Evolutionary conservation across 1,140 invertebrate species (phyloP).

Genomic region (Dysdera silvatica): DNA sequence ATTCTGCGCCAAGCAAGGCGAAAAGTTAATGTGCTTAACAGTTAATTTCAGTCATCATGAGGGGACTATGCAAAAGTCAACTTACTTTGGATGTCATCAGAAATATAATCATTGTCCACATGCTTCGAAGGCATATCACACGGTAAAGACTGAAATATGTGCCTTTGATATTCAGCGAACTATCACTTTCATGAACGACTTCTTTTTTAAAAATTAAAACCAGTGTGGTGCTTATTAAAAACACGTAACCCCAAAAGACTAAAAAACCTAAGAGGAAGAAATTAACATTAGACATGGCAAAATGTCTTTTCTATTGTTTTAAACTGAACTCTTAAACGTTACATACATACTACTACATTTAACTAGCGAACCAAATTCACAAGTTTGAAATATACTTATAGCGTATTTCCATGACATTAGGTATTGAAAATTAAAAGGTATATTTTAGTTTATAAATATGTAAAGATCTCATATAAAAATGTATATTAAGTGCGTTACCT

Average conservation of each 20-base stretch:
- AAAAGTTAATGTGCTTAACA: too few species aligned
- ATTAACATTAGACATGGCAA: slow-evolving; percentile 12
- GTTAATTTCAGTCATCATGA: too few species aligned
- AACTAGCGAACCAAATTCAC: too few species aligned
- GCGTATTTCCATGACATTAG: too few species aligned
- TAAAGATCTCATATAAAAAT: neutral
- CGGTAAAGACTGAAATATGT: slow-evolving; percentile 77
- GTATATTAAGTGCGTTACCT: slow-evolving; percentile 47
- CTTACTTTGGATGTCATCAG: slow-evolving; percentile 83
- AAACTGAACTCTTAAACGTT: too few species aligned
- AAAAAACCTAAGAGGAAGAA: slow-evolving; percentile 62
- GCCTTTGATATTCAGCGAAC: slow-evolving; percentile 54
- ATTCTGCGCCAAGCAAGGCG: too few species aligned
- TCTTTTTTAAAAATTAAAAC: slow-evolving; percentile 86
- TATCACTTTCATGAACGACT: slow-evolving; percentile 43
- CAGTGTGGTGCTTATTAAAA: slow-evolving; percentile 81
- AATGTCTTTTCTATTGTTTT: too few species aligned
- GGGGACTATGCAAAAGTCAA: neutral
- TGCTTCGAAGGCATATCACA: slow-evolving; percentile 74
- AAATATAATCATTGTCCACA: slow-evolving; percentile 63
- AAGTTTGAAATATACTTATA: too few species aligned
- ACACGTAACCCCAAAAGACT: slow-evolving; percentile 89
- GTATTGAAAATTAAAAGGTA: too few species aligned
- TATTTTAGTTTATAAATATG: neutral
- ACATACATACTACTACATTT: too few species aligned